phyloP scores from a whole-genome alignment of 2,888 invertebrate species.

The Polymixis flavicincta region DNA sequence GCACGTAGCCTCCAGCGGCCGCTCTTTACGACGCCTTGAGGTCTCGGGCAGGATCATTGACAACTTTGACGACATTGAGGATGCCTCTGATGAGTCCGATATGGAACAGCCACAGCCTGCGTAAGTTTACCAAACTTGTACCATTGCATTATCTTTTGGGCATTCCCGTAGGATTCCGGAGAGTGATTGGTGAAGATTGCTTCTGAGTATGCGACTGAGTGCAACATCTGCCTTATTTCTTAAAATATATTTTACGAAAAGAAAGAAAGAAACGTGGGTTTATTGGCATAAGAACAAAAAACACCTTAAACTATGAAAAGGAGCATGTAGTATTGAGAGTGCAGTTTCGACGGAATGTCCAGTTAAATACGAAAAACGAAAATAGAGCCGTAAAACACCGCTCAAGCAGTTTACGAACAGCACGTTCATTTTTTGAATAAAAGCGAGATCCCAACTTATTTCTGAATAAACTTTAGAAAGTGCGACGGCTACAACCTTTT shows the following conservation, averaged over 20 bases:
- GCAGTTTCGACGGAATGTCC: neutral
- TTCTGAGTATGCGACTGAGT: neutral
- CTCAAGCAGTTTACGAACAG: neutral
- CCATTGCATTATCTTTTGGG: neutral
- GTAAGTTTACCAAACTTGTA: conserved; percentile 75
- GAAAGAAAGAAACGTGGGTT: too few relatives aligned
- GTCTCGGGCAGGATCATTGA: conserved; percentile 89
- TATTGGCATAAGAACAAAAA: too few relatives aligned
- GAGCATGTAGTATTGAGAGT: neutral
- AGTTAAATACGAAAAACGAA: neutral
- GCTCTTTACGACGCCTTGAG: conserved; percentile 87
- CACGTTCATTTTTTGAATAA: conserved; percentile 29
- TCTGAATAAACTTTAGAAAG: conserved; percentile 23
- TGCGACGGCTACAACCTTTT: conserved; percentile 18
- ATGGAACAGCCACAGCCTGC: conserved; percentile 84
- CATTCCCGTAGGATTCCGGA: neutral
- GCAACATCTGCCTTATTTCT: neutral
- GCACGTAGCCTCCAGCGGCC: conserved; percentile 88
- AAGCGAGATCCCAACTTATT: conserved; percentile 9
- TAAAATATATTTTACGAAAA: neutral
- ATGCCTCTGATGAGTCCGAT: conserved; percentile 85
- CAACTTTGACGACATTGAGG: conserved; percentile 89
- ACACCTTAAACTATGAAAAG: neutral
- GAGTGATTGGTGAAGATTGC: neutral
- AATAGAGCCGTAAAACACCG: conserved; percentile 9